phyloP scores from a whole-genome alignment of 1,140 invertebrate species.

The Aphis craccivora region DNA sequence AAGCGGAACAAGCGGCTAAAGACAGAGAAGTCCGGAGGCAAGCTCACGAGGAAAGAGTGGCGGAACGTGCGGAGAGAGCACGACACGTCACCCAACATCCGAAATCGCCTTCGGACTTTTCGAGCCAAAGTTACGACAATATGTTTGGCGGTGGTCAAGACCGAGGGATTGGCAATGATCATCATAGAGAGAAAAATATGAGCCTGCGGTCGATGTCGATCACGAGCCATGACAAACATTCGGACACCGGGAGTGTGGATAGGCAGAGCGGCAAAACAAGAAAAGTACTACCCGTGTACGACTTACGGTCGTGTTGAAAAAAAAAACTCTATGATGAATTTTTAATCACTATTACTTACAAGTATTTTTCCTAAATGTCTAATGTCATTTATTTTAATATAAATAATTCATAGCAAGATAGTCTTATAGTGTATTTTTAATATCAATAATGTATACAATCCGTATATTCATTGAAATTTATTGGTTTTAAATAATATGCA shows the following conservation, averaged over 20 bases:
- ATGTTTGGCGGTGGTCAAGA: slow-evolving; percentile 83
- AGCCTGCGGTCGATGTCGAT: slow-evolving; percentile 87
- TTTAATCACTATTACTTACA: not conserved
- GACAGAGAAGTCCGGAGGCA: slow-evolving; percentile 71
- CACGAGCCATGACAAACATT: slow-evolving; percentile 73
- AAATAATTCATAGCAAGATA: not conserved
- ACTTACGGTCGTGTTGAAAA: not conserved
- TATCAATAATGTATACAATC: not conserved
- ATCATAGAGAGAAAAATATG: slow-evolving; percentile 84
- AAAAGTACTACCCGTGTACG: slow-evolving; percentile 79
- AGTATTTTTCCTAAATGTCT: not conserved
- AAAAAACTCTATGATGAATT: not conserved
- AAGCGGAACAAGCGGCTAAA: slow-evolving; percentile 81
- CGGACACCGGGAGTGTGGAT: slow-evolving; percentile 66
- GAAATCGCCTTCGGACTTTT: slow-evolving; percentile 88
- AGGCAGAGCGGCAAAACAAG: slow-evolving; percentile 69
- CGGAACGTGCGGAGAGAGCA: slow-evolving; percentile 71
- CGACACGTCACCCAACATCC: slow-evolving; percentile 71
- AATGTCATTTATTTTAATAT: not conserved
- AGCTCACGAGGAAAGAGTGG: slow-evolving; percentile 62
- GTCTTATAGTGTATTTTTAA: not conserved
- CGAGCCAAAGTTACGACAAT: slow-evolving; percentile 84
- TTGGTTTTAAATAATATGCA: not conserved
- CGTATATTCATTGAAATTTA: not conserved
- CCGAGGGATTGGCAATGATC: slow-evolving; percentile 83